Base-by-base conservation (phyloP, 1,140 invertebrate genomes). In the Planococcus citri region DNA sequence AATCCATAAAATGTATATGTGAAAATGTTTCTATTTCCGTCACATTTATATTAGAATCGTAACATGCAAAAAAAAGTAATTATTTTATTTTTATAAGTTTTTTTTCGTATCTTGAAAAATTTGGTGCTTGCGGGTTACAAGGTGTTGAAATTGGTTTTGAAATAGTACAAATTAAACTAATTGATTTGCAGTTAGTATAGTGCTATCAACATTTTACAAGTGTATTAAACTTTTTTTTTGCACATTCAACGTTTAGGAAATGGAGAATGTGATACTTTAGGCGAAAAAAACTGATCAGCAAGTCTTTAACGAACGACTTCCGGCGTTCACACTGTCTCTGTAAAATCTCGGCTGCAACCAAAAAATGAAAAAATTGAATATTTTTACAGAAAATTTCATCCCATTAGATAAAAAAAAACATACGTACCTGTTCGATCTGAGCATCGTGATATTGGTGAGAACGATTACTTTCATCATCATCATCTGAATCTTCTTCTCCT, bases 401-500 rank as follows among this genome's bases (percentile, higher is more conserved):
- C 22, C 9, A 68, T 29, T 21, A 24, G 12, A 41, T n/a, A 33
- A 41, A 51, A 41, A 17, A 22, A 69, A 69, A 38, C 27, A 69
- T 22, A 68, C 27, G 33, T 68, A 68, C 27, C 21, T 33, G 33
- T 68, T 68, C 33, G 2, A 33, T 17, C 33, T 9, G 27, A n/a
- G 67, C 20, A 33, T 33, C 27, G 24, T 68, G 6, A 24, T 12
- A 33, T 68, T 68, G 27, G 2, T 68, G 27, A 22, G 67, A 33
- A 68, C 33, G 27, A 37, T 38, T 68, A 24, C 33, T 33, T 33
- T 85, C 85, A 17, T 89, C 87, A 29, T 91, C 89, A 69, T 91
- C 89, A 73, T 89, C 89, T 69, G 86, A 87, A 76, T 90, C 89
- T 73, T 91, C 89, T 73, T 89, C 89, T 27, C 84, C 86, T 24